Evolutionary conservation across 2,113 vertebrate species (phyloP), one percentile per base, ranked within the genome.

Genomic region (Hipposideros armiger): DNA sequence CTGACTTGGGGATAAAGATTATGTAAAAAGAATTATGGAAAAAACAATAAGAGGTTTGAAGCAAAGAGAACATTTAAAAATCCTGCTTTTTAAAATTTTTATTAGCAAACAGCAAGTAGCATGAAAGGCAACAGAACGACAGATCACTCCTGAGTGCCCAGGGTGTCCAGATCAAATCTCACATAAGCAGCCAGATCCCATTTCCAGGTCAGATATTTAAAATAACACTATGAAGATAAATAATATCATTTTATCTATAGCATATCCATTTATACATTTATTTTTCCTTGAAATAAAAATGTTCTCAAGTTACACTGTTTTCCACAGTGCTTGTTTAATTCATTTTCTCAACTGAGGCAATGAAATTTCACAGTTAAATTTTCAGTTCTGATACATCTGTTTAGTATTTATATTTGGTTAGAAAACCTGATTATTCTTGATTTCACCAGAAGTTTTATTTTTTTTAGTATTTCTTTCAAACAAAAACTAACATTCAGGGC

Each of bases 251-350:
- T 36, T 85, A n/a, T 60, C 70, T 60, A 14, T 24, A n/a, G 60
- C n/a, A 15, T 40, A 42, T 47, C 85, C 50, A 11, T 52, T 70
- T 56, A 56, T 9, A 11, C 36, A 64, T 73, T 90, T 74, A 64
- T 58, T 92, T 77, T 69, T 47, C 54, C 72, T 90, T 62, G 82
- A 84, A 87, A 72, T 56, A 58, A 83, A 77, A 92, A 72, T 42
- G 32, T 67, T 87, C 47, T 40, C 32, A 69, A 82, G 69, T 85
- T 70, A 62, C 45, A 47, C 45, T 47, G 42, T 77, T 73, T 87
- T 40, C 24, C 78, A 74, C 2, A 1, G 16, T 67, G 24, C 19
- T 14, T 60, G 36, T 70, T 47, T 47, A 47, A 47, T 47, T 47
- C 45, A 47, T 47, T 47, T 47, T 47, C 45, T 47, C 45, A 47